Percentiles rank a stretch among this genome's conserved stretches.
phyloP scores from a whole-genome alignment of 2,888 invertebrate genomes.

The Cyclophora punctaria region DNA sequence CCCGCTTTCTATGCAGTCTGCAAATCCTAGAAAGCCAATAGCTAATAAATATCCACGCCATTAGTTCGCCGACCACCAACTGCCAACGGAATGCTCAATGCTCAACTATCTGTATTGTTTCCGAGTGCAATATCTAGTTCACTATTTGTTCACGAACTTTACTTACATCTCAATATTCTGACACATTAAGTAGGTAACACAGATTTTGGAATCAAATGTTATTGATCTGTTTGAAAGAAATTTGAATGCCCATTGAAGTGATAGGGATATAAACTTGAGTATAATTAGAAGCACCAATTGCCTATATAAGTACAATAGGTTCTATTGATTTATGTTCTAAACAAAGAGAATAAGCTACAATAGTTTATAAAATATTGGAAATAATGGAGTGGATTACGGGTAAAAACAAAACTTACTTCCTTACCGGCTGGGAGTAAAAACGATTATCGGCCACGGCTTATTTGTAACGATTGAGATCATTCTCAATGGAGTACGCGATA shows the following conservation, averaged over 20 bases:
- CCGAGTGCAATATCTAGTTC: too few species aligned
- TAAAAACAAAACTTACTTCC: conserved; percentile 21
- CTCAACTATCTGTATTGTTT: not conserved
- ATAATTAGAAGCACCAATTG: too few species aligned
- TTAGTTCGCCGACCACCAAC: conserved; percentile 38
- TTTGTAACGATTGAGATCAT: conserved; percentile 30
- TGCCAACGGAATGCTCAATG: conserved; percentile 8
- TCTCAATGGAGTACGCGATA: conserved; percentile 1
- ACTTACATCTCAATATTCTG: too few species aligned
- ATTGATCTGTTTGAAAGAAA: not conserved
- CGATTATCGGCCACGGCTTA: conserved; percentile 42
- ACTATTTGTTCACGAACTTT: too few species aligned
- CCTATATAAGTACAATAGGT: too few species aligned
- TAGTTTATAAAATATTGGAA: too few species aligned
- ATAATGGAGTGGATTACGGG: too few species aligned
- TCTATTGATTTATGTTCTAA: too few species aligned
- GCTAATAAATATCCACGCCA: conserved; percentile 43
- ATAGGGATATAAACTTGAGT: not conserved
- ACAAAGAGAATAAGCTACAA: too few species aligned
- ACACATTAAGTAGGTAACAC: too few species aligned
- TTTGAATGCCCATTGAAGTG: not conserved
- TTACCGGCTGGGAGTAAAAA: conserved; percentile 27
- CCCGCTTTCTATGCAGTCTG: conserved; percentile 41
- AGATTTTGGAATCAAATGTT: conserved; percentile 2
- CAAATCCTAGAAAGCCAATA: conserved; percentile 45